phyloP scores from a whole-genome alignment of 2,113 vertebrate genomes.

The Gymnarchus niloticus region DNA sequence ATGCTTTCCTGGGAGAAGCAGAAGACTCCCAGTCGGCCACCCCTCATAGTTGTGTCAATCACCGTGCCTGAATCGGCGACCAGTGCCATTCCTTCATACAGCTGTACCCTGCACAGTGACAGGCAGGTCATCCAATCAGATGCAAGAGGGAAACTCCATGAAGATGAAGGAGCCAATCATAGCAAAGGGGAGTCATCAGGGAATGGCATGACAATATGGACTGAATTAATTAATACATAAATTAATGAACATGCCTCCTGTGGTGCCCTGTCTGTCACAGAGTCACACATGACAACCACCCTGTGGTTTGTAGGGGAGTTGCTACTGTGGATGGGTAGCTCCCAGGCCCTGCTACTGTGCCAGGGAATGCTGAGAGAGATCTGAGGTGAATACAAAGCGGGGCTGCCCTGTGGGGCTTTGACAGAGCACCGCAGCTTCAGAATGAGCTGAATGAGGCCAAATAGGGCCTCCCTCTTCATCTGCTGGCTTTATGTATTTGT shows the following conservation, averaged over 20 bases:
- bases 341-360: not conserved
- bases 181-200: not conserved
- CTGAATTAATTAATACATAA: not conserved
- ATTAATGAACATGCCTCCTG: not conserved
- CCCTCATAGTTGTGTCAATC: conserved; percentile 79
- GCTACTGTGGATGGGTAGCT: not conserved
- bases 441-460: not conserved
- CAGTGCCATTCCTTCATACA: conserved; percentile 75
- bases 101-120: conserved; percentile 58
- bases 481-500: not conserved
- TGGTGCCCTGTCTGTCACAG: not conserved
- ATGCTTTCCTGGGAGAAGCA: conserved; percentile 90
- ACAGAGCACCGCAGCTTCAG: not conserved
- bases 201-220: not conserved
- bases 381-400: not conserved
- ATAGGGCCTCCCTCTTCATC: not conserved
- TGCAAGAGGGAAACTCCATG: not conserved
- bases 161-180: no score
- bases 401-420: not conserved
- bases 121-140: not conserved
- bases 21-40: conserved; percentile 81
- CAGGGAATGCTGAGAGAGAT: not conserved
- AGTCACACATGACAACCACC: not conserved
- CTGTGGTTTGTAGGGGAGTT: not conserved
- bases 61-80: conserved; percentile 82